A percentile compares a stretch with the other conserved stretches of the same genome.
These are phyloP conservation scores for Echinarachnius parma DNA, from an alignment of 53 echinoderm and acorn worm genomes.

Conservation along the genomic window DNA sequence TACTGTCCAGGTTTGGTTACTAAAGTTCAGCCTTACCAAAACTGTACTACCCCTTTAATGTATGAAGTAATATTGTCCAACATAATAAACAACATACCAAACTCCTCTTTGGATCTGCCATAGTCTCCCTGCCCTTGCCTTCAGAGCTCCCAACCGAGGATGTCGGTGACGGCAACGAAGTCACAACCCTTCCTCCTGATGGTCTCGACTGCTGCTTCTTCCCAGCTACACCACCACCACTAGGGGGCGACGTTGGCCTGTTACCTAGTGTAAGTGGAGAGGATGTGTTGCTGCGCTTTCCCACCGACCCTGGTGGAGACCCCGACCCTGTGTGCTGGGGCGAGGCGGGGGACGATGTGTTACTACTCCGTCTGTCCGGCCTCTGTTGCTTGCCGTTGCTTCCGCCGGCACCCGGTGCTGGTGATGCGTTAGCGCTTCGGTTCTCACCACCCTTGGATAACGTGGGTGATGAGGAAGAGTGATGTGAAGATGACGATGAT, in stretches of 20 bases:
- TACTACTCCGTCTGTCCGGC: not conserved
- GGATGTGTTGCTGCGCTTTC: constrained; percentile 5
- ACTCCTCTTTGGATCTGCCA: constrained; percentile 25
- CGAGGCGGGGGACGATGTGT: not conserved
- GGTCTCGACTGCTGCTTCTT: too few relatives aligned
- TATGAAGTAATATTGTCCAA: too few relatives aligned
- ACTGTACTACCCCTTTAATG: too few relatives aligned
- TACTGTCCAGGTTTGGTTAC: too few relatives aligned
- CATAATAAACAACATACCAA: constrained; percentile 9
- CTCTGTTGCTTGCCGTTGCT: constrained; percentile 26
- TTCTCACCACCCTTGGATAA: not conserved
- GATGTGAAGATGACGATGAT: not conserved
- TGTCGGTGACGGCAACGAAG: too few relatives aligned
- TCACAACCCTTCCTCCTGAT: too few relatives aligned
- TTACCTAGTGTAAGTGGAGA: constrained; percentile 25
- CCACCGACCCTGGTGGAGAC: not conserved
- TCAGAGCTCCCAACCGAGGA: constrained; percentile 2
- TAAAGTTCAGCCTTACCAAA: too few relatives aligned
- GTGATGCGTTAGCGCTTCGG: constrained; percentile 36
- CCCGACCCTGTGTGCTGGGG: not conserved
- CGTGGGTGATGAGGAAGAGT: constrained; percentile 9
- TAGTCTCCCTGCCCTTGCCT: constrained; percentile 8
- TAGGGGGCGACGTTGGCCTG: not conserved
- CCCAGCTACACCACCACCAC: not conserved
- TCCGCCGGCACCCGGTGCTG: constrained; percentile 24